Evolutionary conservation across 2,113 vertebrate genomes (phyloP).

Genomic region (Myiopsitta monachus): DNA sequence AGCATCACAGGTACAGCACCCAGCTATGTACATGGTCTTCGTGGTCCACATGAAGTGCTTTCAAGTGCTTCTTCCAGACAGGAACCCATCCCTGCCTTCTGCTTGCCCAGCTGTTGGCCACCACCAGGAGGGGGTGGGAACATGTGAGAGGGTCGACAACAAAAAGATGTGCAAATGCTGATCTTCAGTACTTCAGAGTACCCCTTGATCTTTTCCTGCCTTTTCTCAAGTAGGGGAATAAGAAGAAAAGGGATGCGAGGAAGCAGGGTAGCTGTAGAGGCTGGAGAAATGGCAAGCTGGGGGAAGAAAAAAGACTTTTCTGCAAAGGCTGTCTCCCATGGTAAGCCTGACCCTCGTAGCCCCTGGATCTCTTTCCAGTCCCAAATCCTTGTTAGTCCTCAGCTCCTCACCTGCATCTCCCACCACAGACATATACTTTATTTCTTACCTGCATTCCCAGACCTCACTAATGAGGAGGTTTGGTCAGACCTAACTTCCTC

Average conservation of each 20-base stretch:
- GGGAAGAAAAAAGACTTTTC: not conserved
- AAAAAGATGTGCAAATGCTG: not conserved
- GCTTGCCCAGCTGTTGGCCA: not conserved
- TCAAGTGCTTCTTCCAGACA: not conserved
- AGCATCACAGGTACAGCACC: not conserved
- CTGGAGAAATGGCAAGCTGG: not conserved
- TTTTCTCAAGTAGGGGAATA: not conserved
- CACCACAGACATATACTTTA: not conserved
- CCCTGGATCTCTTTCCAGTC: not conserved
- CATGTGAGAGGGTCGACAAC: not conserved
- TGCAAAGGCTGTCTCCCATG: not conserved
- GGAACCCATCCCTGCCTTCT: not conserved
- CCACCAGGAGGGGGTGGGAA: not conserved
- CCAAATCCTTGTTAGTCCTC: not conserved
- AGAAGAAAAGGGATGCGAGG: not conserved
- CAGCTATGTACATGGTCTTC: fast-evolving
- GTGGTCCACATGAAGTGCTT: not conserved
- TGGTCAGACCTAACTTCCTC: not conserved
- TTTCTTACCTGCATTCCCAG: not conserved
- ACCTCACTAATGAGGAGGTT: not conserved
- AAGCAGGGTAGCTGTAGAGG: not conserved
- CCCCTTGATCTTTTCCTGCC: not conserved
- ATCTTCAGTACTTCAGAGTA: not conserved
- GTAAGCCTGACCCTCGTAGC: not conserved
- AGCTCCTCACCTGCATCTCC: not conserved